Evolutionary conservation across 2,888 invertebrate species (phyloP).

Genomic region (Acrobasis repandana): DNA sequence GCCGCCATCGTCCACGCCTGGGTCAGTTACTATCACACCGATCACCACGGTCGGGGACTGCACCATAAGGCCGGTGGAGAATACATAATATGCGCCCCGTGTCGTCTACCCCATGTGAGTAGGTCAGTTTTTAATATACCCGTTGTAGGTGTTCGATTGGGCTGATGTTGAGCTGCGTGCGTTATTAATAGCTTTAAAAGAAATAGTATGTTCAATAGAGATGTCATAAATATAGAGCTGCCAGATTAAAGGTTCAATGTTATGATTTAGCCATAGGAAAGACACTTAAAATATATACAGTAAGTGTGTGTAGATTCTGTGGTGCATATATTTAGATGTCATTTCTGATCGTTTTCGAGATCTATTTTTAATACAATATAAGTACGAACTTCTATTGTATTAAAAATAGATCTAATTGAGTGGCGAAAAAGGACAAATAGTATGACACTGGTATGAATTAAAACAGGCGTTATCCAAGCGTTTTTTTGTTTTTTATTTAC

Average conservation of each 20-base stretch:
- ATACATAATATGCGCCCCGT: slow-evolving; percentile 56
- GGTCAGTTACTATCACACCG: slow-evolving; percentile 73
- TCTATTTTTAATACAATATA: neutral
- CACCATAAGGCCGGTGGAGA: slow-evolving; percentile 74
- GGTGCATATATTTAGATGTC: neutral
- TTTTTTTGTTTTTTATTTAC: too few relatives aligned
- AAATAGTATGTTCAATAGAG: neutral
- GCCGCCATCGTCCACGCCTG: slow-evolving; percentile 53
- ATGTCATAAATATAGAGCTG: neutral
- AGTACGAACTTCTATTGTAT: too few relatives aligned
- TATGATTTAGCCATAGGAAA: neutral
- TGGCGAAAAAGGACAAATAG: too few relatives aligned
- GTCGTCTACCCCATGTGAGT: slow-evolving; percentile 53
- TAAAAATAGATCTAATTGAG: too few relatives aligned
- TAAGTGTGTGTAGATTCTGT: neutral
- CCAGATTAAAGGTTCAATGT: neutral
- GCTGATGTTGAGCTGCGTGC: slow-evolving; percentile 9
- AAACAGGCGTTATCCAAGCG: too few relatives aligned
- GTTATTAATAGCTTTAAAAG: neutral
- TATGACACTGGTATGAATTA: too few relatives aligned
- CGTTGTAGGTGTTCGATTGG: slow-evolving; percentile 14
- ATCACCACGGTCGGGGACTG: slow-evolving; percentile 78
- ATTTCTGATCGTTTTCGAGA: neutral
- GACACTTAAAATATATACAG: neutral
- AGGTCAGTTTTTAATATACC: slow-evolving; percentile 9